Evolutionary conservation across 2,888 invertebrate species (phyloP).

Genomic region (Penaeus monodon): DNA sequence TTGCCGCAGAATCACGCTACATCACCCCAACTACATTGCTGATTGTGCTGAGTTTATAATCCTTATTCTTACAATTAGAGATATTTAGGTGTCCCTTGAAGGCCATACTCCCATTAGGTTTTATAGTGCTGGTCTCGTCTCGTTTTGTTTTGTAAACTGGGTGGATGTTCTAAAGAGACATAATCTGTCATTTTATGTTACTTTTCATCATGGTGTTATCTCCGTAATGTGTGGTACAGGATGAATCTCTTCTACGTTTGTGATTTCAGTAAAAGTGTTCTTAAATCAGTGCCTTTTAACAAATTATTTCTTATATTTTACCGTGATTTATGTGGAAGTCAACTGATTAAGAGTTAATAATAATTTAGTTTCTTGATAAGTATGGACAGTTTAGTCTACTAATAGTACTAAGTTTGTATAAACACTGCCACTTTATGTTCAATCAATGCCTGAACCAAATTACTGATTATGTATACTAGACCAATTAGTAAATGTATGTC

Average conservation of each 20-base stretch:
- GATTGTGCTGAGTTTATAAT: too few relatives aligned
- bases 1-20: too few relatives aligned
- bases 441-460: constrained; percentile 48
- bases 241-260: constrained; percentile 47
- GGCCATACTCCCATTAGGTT: too few relatives aligned
- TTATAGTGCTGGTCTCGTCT: too few relatives aligned
- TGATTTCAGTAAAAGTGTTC: constrained; percentile 52
- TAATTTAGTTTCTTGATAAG: constrained; percentile 28
- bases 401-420: constrained; percentile 49
- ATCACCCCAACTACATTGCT: too few relatives aligned
- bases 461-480: constrained; percentile 48
- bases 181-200: not conserved
- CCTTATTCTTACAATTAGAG: too few relatives aligned
- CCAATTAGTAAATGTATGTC: constrained; percentile 43
- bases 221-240: not conserved
- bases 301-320: constrained; percentile 41
- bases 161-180: constrained; percentile 2
- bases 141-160: too few relatives aligned
- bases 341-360: constrained; percentile 22
- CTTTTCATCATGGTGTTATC: not conserved
- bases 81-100: too few relatives aligned
- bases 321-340: constrained; percentile 16
- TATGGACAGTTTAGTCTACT: constrained; percentile 49
- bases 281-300: constrained; percentile 53
- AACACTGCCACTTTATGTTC: constrained; percentile 44